A percentile compares a stretch with the other conserved stretches of the same genome.
Conservation (phyloP, 2,888 invertebrate species). For the Hirtodrosophila trivittata region DNA sequence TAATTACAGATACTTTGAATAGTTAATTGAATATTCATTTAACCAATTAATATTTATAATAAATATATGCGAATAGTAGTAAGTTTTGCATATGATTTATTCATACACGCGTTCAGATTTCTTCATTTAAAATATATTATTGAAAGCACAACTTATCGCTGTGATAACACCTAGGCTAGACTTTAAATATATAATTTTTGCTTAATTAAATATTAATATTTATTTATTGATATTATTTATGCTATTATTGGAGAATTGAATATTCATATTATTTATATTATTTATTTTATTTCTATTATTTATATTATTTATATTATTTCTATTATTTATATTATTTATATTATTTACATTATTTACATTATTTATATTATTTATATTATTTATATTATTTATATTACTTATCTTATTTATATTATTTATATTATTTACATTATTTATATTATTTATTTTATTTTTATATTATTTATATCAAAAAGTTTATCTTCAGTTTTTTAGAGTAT, state of each 20-base stretch:
- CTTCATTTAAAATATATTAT: too few relatives aligned
- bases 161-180: too few relatives aligned
- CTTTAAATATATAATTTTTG: too few relatives aligned
- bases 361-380: constrained; percentile 1
- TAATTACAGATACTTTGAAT: too few relatives aligned
- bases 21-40: too few relatives aligned
- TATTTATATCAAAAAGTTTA: background rate
- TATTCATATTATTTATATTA: background rate
- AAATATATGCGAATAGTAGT: too few relatives aligned
- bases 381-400: background rate
- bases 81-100: too few relatives aligned
- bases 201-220: too few relatives aligned
- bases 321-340: constrained; percentile 1
- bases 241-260: background rate
- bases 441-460: background rate
- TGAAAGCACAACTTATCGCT: too few relatives aligned
- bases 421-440: background rate
- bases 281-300: constrained; percentile 1
- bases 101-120: too few relatives aligned
- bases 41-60: too few relatives aligned
- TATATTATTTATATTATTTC: background rate
- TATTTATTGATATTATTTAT: too few relatives aligned
- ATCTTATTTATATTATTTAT: background rate
- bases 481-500: background rate
- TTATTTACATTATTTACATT: background rate